Base-by-base conservation (phyloP, 1,140 invertebrate species). In the Radopholus similis region DNA sequence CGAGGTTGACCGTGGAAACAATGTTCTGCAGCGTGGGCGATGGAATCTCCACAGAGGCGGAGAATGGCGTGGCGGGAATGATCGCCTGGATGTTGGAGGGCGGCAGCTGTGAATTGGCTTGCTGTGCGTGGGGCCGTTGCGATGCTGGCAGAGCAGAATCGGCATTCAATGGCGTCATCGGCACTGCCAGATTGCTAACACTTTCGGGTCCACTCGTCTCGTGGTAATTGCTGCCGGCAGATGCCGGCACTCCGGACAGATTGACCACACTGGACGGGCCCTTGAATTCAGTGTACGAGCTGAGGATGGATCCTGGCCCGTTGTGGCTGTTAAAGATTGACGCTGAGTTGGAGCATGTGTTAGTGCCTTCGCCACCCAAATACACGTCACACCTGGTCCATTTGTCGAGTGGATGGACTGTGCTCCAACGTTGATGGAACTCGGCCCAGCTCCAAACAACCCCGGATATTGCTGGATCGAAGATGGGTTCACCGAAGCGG, bases 1-100 rank as follows among this genome's bases (percentile, higher is more conserved):
- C 75, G 80, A 81, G 53, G 71, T 83, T 81, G 23, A 81, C 81
- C n/a, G 79, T 81, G 9, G 76, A 80, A 15, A 81, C 79, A 65
- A 81, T 83, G 59, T 81, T 81, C 64, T 81, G 79, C 21, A 81
- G 68, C 1, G 72, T 72, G 9, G 79, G 79, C 35, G 70, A 67
- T 2, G 79, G 79, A 11, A 80, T 64, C 32, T 74, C 73, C 49
- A 72, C 51, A 9, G 47, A 37, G n/a, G 72, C 57, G n/a, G 71
- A 64, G 57, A 75, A 69, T 34, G 73, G 73, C 18, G 73, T 75
- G 8, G 75, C 71, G 3, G 73, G 73, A 21, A 74, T 76, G 32
- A 64, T 47, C 6, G 65, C n/a, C 2, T 72, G 74, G 38, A 74
- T 74, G 49, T 74, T 74, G 28, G 73, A 75, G 6, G 62, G 21